Percentiles rank a stretch among this genome's conserved stretches.
Evolutionary conservation across 2,113 vertebrate genomes (phyloP).

Genomic region (Terrapene triunguis): DNA sequence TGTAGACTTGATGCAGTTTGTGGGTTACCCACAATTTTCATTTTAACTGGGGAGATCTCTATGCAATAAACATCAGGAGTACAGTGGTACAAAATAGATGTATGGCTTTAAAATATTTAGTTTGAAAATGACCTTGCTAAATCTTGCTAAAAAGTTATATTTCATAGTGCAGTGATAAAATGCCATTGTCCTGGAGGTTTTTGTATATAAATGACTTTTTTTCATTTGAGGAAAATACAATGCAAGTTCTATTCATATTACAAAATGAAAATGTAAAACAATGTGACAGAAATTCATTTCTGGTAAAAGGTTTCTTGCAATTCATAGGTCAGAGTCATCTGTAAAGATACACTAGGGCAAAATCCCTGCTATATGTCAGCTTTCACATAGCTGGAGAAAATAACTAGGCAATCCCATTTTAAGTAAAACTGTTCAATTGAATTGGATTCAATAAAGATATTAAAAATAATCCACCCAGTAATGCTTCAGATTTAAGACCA

Average conservation of each 20-base stretch:
- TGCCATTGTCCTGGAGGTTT: neutral
- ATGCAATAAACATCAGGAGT: neutral
- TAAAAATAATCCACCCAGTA: neutral
- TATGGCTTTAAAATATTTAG: conserved; percentile 41
- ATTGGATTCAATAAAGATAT: neutral
- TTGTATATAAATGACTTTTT: neutral
- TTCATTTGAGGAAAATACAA: neutral
- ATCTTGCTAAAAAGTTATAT: neutral
- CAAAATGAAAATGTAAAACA: conserved; percentile 29
- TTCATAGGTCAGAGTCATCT: neutral
- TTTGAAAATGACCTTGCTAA: neutral
- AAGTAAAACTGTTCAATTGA: neutral
- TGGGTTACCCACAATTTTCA: neutral
- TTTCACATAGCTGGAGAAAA: neutral
- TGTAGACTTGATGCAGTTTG: neutral
- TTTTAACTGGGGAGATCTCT: neutral
- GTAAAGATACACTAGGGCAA: neutral
- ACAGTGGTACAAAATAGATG: neutral
- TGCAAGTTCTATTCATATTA: neutral
- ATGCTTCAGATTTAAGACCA: neutral
- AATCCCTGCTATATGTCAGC: neutral
- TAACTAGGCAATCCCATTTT: neutral
- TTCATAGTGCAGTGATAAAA: neutral
- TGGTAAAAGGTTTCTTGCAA: conserved; percentile 4
- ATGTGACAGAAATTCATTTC: neutral